Percentiles rank a stretch among this genome's conserved stretches.
Conservation (phyloP, 2,113 vertebrate genomes). For the Eudyptes chrysolophus region DNA sequence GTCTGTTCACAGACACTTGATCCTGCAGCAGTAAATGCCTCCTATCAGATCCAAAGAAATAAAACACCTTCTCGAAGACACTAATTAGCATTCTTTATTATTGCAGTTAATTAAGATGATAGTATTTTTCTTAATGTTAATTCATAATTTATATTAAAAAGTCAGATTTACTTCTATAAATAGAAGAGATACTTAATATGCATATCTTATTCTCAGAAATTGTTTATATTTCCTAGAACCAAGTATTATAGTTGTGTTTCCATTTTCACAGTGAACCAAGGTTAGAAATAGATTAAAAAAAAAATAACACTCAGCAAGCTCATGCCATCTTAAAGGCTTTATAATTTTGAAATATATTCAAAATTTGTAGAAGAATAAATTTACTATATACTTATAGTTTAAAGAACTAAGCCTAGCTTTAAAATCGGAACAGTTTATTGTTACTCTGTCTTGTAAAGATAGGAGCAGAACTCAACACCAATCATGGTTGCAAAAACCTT, state of each 20-base stretch:
- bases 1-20: slow-evolving; percentile 58
- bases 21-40: slow-evolving; percentile 45
- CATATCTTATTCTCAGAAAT: neutral
- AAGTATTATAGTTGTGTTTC: neutral
- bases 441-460: neutral
- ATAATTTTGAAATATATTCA: neutral
- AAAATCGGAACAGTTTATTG: neutral
- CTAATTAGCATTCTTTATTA: slow-evolving; percentile 71
- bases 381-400: neutral
- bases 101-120: slow-evolving; percentile 53
- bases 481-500: neutral
- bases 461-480: neutral
- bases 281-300: neutral
- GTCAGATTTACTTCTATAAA: neutral
- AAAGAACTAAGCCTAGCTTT: neutral
- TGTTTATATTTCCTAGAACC: neutral
- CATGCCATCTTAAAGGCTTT: neutral
- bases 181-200: neutral
- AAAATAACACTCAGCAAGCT: neutral
- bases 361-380: neutral
- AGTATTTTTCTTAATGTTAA: neutral
- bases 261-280: neutral
- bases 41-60: slow-evolving; percentile 56
- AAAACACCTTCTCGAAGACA: slow-evolving; percentile 50
- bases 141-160: slow-evolving; percentile 41